phyloP scores from a whole-genome alignment of 2,797 vertebrate genomes.

The Atherinosoma microstoma region DNA sequence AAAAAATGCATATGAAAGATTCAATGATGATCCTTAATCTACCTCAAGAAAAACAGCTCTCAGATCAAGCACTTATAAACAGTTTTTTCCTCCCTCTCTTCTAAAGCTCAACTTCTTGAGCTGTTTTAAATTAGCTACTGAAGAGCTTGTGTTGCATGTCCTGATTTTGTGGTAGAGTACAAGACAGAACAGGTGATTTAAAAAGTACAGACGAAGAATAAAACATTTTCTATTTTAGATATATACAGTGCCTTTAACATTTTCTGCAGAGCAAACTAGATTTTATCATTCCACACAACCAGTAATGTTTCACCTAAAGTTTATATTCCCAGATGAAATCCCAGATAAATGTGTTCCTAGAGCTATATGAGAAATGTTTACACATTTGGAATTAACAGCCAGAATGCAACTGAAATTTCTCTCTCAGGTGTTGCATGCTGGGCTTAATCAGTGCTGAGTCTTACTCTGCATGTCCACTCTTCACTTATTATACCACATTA shows the following conservation, averaged over 20 bases:
- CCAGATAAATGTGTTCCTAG: conserved; percentile 17
- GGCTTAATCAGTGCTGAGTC: conserved; percentile 32
- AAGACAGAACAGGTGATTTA: not conserved
- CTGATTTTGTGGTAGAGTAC: not conserved
- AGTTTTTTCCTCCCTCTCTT: not conserved
- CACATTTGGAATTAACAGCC: conserved; percentile 13
- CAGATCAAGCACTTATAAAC: conserved; percentile 2
- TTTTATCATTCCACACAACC: not conserved
- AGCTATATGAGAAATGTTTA: conserved; percentile 17
- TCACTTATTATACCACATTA: conserved; percentile 42
- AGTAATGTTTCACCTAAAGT: conserved; percentile 5
- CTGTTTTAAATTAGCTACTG: not conserved
- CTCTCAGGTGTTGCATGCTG: conserved; percentile 12
- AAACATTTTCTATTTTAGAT: not conserved
- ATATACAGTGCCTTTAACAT: not conserved
- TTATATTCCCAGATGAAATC: conserved; percentile 31
- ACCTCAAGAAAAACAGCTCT: conserved; percentile 27
- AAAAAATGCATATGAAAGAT: conserved; percentile 51
- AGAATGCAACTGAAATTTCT: conserved; percentile 10
- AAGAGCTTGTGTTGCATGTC: not conserved
- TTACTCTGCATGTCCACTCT: conserved; percentile 30
- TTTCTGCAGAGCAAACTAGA: not conserved
- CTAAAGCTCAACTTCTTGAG: not conserved
- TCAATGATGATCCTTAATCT: conserved; percentile 33
- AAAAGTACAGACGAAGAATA: not conserved